Evolutionary conservation across 2,113 vertebrate genomes (phyloP), one percentile per base, ranked within the genome.

Genomic region (Archilochus colubris): DNA sequence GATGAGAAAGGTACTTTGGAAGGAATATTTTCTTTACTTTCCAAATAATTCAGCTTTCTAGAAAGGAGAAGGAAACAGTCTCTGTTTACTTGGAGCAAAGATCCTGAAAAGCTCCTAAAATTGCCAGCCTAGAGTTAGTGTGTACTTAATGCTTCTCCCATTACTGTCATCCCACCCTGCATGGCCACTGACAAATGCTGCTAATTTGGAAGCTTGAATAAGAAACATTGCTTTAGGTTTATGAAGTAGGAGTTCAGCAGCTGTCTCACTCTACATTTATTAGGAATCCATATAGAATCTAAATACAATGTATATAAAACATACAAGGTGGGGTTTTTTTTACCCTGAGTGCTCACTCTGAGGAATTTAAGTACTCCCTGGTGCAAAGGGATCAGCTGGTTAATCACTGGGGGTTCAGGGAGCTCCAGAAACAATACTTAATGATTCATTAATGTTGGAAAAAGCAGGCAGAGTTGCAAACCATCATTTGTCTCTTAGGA

Each of bases 211-310:
- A 92, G 31, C 33, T 77, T 67, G 31, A 57, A 70, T 61, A 91
- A 95, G 54, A 74, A 96, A 82, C 66, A 40, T 40, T 88, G 36
- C 57, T 90, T 93, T 90, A 46, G 55, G 76, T 33, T 86, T 79
- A 82, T 84, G 58, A 92, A 76, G 58, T 51, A 78, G 43, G 72
- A 91, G n/a, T 90, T 96, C 76, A 95, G 80, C 75, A 72, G 31
- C 80, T 94, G 44, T 33, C 40, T 96, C 80, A 64, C 88, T 62
- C 61, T 57, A 33, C 12, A 3, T 43, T 95, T 93, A 92, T 86
- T 97, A 89, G 57, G 93, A 96, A 96, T 84, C 82, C 57, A 86
- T 95, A 30, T 81, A 38, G 81, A 91, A 96, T 94, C 87, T 84
- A 89, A 94, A 86, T 38, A 82, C 46, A 95, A 86, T 81, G 69